Evolutionary conservation across 2,797 vertebrate genomes (phyloP).

Genomic region (Micromesistius poutassou): DNA sequence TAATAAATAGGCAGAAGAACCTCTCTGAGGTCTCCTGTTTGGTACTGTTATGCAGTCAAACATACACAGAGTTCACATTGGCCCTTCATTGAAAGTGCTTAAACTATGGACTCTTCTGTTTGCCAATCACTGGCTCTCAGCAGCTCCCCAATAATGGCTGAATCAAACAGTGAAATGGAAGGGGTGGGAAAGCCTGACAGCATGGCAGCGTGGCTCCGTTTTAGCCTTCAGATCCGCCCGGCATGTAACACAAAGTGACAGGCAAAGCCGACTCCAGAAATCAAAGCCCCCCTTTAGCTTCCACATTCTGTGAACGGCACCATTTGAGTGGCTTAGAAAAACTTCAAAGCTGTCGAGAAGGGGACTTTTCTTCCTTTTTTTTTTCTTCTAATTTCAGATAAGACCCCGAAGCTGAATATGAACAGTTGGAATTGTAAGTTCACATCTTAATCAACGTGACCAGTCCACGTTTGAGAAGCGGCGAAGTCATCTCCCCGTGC

Average conservation of each 20-base stretch:
- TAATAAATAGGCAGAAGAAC: not conserved
- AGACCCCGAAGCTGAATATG: conserved; percentile 70
- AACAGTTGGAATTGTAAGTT: conserved; percentile 68
- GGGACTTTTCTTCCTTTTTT: conserved; percentile 32
- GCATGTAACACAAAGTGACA: conserved; percentile 70
- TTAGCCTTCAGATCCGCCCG: conserved; percentile 62
- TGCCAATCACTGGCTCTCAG: conserved; percentile 36
- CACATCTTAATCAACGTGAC: conserved; percentile 78
- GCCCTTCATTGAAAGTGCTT: conserved; percentile 15
- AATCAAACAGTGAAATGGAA: conserved; percentile 44
- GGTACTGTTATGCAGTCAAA: conserved; percentile 4
- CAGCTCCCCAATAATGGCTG: conserved; percentile 47
- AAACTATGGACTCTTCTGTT: conserved; percentile 29
- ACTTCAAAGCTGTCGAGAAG: conserved; percentile 72
- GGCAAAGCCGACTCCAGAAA: conserved; percentile 67
- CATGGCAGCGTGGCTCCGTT: conserved; percentile 40
- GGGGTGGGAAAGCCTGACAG: conserved; percentile 51
- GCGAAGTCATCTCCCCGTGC: conserved; percentile 65
- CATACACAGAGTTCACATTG: conserved; percentile 6
- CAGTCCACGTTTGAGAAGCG: conserved; percentile 62
- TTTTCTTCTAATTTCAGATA: conserved; percentile 78
- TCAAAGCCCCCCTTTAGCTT: conserved; percentile 72
- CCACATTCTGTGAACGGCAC: conserved; percentile 63
- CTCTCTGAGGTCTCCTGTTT: not conserved
- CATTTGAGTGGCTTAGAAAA: conserved; percentile 72